Conservation (phyloP, 2,113 vertebrate genomes). For the Centropus bengalensis region DNA sequence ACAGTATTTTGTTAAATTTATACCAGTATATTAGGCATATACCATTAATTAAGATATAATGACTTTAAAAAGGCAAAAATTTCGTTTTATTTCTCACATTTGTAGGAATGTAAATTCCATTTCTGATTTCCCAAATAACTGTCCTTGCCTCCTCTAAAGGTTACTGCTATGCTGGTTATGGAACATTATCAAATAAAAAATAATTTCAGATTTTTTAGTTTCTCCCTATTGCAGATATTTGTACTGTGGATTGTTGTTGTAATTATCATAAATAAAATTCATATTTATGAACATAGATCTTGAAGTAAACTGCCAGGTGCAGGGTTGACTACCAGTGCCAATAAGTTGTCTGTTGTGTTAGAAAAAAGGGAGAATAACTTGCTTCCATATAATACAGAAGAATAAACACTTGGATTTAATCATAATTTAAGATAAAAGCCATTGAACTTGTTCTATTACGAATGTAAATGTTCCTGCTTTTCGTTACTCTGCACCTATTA, state of each 20-base stretch:
- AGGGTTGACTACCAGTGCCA: slow-evolving; percentile 65
- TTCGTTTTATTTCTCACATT: slow-evolving; percentile 19
- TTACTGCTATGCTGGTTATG: slow-evolving; percentile 52
- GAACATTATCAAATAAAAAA: slow-evolving; percentile 65
- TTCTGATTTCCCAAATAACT: slow-evolving; percentile 22
- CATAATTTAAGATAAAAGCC: slow-evolving; percentile 54
- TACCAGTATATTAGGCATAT: no score
- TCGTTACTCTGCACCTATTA: background rate
- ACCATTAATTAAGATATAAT: background rate
- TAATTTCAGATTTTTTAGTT: slow-evolving; percentile 46
- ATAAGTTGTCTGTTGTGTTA: slow-evolving; percentile 68
- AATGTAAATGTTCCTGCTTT: slow-evolving; percentile 30
- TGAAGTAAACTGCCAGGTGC: slow-evolving; percentile 74
- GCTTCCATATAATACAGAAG: slow-evolving; percentile 41
- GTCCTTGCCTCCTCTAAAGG: slow-evolving; percentile 33
- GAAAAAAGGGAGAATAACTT: slow-evolving; percentile 58
- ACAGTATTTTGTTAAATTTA: no score
- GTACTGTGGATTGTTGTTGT: slow-evolving; percentile 60
- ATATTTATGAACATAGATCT: slow-evolving; percentile 74
- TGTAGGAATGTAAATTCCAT: slow-evolving; percentile 17
- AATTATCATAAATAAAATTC: slow-evolving; percentile 76
- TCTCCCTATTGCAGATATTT: slow-evolving; percentile 62
- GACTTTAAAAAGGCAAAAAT: background rate
- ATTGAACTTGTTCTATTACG: slow-evolving; percentile 41
- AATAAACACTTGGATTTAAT: slow-evolving; percentile 48